Conservation (phyloP, 2,113 vertebrate species). For the Archocentrus centrarchus region DNA sequence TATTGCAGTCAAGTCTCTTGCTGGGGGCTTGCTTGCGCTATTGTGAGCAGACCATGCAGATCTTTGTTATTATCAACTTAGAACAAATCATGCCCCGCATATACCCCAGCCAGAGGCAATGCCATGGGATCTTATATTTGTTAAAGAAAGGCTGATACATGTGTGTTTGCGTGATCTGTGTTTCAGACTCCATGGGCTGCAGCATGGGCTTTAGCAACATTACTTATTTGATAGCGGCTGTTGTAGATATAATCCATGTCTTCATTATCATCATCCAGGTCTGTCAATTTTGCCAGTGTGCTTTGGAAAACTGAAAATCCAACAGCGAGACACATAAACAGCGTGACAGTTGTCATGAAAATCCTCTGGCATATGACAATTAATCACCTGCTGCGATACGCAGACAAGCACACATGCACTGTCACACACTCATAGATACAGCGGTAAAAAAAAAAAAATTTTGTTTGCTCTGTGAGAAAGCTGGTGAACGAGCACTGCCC, state of each 20-base stretch:
- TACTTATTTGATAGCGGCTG: neutral
- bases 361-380: slow-evolving; percentile 44
- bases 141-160: neutral
- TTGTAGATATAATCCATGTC: neutral
- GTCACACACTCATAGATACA: neutral
- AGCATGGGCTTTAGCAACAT: neutral
- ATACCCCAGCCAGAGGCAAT: slow-evolving; percentile 19
- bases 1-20: slow-evolving; percentile 66
- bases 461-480: slow-evolving; percentile 20
- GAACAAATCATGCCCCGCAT: slow-evolving; percentile 37
- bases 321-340: neutral
- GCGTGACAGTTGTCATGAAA: slow-evolving; percentile 20
- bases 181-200: neutral
- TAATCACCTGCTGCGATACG: slow-evolving; percentile 41
- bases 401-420: slow-evolving; percentile 23
- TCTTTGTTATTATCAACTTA: slow-evolving; percentile 63
- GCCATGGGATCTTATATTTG: neutral
- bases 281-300: neutral
- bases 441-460: slow-evolving; percentile 40
- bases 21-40: slow-evolving; percentile 59
- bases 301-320: neutral
- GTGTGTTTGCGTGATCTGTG: neutral
- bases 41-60: slow-evolving; percentile 64
- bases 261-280: neutral
- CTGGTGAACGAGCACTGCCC: slow-evolving; percentile 35